Percentiles rank a stretch among this genome's conserved stretches.
Conservation (phyloP, 2,797 vertebrate genomes). For the Amniataba percoides region DNA sequence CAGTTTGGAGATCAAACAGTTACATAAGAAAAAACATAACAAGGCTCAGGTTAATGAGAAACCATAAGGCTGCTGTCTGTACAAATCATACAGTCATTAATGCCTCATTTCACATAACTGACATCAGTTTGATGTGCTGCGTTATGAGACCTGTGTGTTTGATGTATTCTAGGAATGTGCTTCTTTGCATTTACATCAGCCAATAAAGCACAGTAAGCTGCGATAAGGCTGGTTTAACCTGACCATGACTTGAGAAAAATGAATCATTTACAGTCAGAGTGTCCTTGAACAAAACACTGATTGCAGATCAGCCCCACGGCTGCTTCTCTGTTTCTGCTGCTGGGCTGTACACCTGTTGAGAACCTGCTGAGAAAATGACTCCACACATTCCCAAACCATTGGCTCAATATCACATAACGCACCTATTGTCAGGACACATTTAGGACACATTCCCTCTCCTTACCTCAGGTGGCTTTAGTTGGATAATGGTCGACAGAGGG, state of each 20-base stretch:
- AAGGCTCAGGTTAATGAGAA: too few species aligned
- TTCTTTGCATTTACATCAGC: background rate
- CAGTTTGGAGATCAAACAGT: too few species aligned
- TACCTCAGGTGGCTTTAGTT: conserved; percentile 21
- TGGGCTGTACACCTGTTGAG: too few species aligned
- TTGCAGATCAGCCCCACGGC: background rate
- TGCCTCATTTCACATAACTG: background rate
- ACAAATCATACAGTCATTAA: too few species aligned
- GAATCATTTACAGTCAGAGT: conserved; percentile 11
- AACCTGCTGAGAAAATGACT: conserved; percentile 43
- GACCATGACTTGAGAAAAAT: too few species aligned
- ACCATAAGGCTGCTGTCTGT: too few species aligned
- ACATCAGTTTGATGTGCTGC: background rate
- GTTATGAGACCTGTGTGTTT: background rate
- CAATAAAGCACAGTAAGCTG: background rate
- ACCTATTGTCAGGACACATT: conserved; percentile 54
- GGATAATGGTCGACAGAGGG: conserved; percentile 38
- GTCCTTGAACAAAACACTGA: background rate
- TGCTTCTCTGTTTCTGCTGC: background rate
- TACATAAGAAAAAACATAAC: too few species aligned
- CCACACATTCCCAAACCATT: conserved; percentile 57
- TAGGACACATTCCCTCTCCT: conserved; percentile 27
- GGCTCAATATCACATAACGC: conserved; percentile 65
- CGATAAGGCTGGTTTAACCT: conserved; percentile 9
- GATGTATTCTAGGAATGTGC: background rate